Evolutionary conservation across 1,140 invertebrate genomes (phyloP), one percentile per base, ranked within the genome.

Genomic region (Manduca sexta): DNA sequence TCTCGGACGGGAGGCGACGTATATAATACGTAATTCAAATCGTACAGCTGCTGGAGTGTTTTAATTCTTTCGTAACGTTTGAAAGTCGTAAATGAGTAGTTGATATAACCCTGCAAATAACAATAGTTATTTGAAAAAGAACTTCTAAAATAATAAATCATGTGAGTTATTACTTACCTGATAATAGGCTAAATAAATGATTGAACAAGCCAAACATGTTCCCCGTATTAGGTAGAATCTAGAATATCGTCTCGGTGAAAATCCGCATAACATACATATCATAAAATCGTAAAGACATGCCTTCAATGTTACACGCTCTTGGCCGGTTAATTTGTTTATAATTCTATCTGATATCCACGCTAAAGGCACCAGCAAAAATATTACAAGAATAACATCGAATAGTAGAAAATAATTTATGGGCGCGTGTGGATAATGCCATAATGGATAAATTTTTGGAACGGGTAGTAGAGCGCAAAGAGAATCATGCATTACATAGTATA

Each of bases 91-190:
- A 56, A 68, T 12, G 42, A 29, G 43, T 56, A 56, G 41, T 56
- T 68, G 13, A 64, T 47, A 37, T 68, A 47, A 18, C 64, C 26
- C 64, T 68, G 49, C 18, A 58, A 49, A 30, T 5, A 26, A 26
- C 4, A 26, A 26, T 1, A 26, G 21, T 3, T 5, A 26, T 26
- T 26, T 26, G 8, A 26, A 3, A 26, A 26, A 26, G 21, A 5
- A 26, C 21, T 7, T 21, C 2, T 21, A 5, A 26, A 8, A 26
- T 26, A 26, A 26, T n/a, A n/a, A n/a, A n/a, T n/a, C n/a, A n/a
- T n/a, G n/a, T n/a, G n/a, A n/a, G n/a, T 2, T 30, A 42, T 42
- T 21, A 41, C 52, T 46, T 21, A 60, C 58, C 30, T 60, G 58
- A 52, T 52, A 60, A n/a, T 50, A 17, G 2, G 46, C 49, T 14